Evolutionary conservation across 1,140 invertebrate genomes (phyloP).

Genomic region (Oscheius sp.): DNA sequence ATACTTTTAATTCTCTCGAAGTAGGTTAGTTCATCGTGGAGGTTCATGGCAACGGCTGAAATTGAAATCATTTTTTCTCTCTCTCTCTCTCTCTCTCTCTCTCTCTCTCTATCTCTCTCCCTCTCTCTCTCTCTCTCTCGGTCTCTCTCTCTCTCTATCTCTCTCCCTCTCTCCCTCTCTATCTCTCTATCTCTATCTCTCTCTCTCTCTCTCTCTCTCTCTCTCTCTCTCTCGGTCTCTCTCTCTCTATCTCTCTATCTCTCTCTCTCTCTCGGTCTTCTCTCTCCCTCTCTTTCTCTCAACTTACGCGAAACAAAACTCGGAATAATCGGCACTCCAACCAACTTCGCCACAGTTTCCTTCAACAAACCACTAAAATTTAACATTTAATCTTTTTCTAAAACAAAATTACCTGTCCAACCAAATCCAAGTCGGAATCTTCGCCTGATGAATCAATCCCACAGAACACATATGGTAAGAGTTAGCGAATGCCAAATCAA

Average conservation of each 20-base stretch:
- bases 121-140: background rate
- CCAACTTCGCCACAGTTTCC: constrained; percentile 21
- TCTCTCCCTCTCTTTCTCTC: background rate
- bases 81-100: no score
- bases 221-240: background rate
- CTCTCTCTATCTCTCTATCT: background rate
- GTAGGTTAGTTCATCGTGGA: constrained; percentile 15
- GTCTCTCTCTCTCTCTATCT: background rate
- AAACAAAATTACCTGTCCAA: background rate
- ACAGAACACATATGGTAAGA: background rate
- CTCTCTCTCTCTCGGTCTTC: background rate
- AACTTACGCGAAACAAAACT: constrained; percentile 27
- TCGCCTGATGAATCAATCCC: background rate
- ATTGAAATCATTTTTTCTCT: no score
- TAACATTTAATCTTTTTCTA: background rate
- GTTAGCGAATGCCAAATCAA: background rate
- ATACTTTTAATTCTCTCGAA: constrained; percentile 19
- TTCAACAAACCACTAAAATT: constrained; percentile 24
- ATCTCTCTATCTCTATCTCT: background rate
- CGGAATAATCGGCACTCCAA: constrained; percentile 35
- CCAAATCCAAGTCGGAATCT: constrained; percentile 11
- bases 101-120: no score
- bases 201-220: background rate
- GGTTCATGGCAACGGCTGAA: constrained; percentile 11
- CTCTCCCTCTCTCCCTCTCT: background rate